Base-by-base conservation (phyloP, 2,113 vertebrate species). In the Nothocercus julius region DNA sequence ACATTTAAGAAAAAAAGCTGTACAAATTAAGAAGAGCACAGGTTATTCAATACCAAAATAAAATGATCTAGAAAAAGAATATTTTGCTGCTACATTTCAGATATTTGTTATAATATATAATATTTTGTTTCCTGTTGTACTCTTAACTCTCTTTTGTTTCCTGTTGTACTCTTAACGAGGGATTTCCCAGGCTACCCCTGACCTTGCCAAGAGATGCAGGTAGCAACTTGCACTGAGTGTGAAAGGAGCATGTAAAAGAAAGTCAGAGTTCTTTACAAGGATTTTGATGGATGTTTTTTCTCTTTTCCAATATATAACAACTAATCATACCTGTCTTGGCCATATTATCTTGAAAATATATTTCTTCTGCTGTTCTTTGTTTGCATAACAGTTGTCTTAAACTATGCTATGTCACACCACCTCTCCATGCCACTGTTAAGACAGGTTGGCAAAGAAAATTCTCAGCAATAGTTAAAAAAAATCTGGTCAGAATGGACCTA, bases 281-380 rank as follows among this genome's bases (percentile, higher is more conserved):
- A 1, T 4, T 76, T 11, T 56, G 34, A 32, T 18, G 3, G 3
- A 30, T 0, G 16, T 40, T 72, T 21, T 40, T 34, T 6, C 19
- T 27, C 7, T 42, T 77, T 58, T 45, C 27, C 34, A n/a, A 7
- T 9, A 51, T 34, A 22, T 4, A 24, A 11, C 15, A 61, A 3
- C 0, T 1, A 44, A 11, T 40, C 45, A 28, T 64, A 32, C 56
- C 68, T 32, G 19, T 58, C 16, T 36, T 61, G 4, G 2, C 7
- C 61, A 7, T 30, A 42, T n/a, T 1, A 34, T 25, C 42, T 28
- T 73, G 17, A 8, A 18, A 63, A 5, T 25, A 0, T 47, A 70
- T 42, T 79, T 59, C 3, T 6, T 30, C 1, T n/a, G 42, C 11
- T 40, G 4, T 63, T 75, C 14, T 59, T 67, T 7, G 3, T 74